Base-by-base conservation (phyloP, 2,797 vertebrate species). In the Acrocephalus scirpaceus region DNA sequence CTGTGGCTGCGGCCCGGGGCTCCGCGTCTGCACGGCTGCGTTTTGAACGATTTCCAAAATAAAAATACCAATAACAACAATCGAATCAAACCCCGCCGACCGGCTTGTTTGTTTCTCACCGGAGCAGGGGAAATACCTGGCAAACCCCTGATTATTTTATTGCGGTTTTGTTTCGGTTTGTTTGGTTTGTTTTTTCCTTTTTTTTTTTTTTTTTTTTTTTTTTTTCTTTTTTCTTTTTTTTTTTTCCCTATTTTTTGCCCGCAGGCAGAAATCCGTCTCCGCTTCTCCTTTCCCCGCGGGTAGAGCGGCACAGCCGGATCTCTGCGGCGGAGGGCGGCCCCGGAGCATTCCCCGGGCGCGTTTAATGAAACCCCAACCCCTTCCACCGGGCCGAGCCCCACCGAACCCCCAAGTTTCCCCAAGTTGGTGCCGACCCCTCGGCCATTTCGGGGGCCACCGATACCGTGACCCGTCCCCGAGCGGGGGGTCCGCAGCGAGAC, bases 171-270 rank as follows among this genome's bases (percentile, higher is more conserved):
- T 3, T 65, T 70, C 12, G 13, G 16, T 65, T 40, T 21, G 30
- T 32, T 80, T 47, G 11, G 14, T 1, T 25, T 34, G 10, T 26
- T 3, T 18, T 36, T 36, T 36, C 36, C 36, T 36, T 36, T 36
- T 36, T 36, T 36, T 9, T 36, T 36, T 36, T 36, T 36, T 36
- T 36, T 36, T 9, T 36, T 36, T 36, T 38, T 38, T 38, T 38
- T 11, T 38, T 38, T 38, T 16, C 5, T 3, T 2, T 30, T 9
- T 9, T 27, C 3, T 3, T 17, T 9, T 19, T 26, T 15, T 3
- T 10, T 5, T 6, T 3, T 16, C 16, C 6, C 9, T 3, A 2
- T 21, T 21, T 14, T 18, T 10, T 5, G 5, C 0, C 4, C 9
- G 6, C 38, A 47, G n/a, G 48, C 67, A 83, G 72, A 71, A 89